Percentiles rank a stretch among this genome's conserved stretches.
Conservation (phyloP, 2,797 vertebrate species). For the Falco naumanni region DNA sequence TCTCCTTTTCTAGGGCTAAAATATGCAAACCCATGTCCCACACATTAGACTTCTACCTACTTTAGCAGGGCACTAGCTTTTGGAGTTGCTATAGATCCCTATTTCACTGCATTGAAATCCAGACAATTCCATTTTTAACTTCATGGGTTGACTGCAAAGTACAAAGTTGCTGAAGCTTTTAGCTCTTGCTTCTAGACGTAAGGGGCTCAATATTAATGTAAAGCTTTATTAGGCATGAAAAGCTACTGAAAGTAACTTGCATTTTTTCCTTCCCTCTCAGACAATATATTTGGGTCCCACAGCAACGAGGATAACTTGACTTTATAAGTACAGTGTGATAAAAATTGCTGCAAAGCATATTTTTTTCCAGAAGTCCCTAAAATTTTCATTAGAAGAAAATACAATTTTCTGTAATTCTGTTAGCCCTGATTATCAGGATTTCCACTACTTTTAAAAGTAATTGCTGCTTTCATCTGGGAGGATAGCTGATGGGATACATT, state of each 20-base stretch:
- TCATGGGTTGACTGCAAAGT: not conserved
- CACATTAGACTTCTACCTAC: rapidly evolving
- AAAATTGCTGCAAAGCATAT: not conserved
- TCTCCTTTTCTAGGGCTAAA: not conserved
- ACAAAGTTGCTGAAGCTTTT: not conserved
- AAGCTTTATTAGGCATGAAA: not conserved
- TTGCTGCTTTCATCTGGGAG: not conserved
- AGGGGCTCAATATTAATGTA: not conserved
- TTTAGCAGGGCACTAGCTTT: not conserved
- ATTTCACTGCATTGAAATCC: not conserved
- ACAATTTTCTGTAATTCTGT: not conserved
- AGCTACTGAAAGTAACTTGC: not conserved
- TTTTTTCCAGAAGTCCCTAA: not conserved
- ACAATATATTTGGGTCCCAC: not conserved
- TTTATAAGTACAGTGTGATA: not conserved
- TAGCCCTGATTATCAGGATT: not conserved
- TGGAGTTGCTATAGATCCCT: not conserved
- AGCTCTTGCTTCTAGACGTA: not conserved
- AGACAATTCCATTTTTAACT: not conserved
- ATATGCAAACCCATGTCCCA: not conserved
- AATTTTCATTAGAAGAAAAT: not conserved
- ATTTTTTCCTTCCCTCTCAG: not conserved
- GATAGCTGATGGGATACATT: not conserved
- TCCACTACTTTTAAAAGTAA: not conserved
- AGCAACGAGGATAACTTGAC: not conserved